phyloP scores from a whole-genome alignment of 1,140 invertebrate genomes.

The Eubasilissa regina region DNA sequence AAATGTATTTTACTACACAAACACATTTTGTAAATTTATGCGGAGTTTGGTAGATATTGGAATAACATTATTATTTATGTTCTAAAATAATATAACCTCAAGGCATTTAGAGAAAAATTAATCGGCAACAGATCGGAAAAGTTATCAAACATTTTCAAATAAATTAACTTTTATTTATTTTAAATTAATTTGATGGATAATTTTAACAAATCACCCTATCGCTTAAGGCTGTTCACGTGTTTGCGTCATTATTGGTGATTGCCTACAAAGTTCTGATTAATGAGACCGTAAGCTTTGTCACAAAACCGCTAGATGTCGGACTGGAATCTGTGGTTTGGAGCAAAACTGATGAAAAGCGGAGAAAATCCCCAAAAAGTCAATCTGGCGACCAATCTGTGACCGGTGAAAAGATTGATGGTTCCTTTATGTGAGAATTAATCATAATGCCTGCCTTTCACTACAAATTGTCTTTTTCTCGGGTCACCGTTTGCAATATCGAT shows the following conservation, averaged over 20 bases:
- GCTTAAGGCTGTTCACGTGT: neutral
- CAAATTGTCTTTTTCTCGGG: neutral
- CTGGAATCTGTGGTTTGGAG: neutral
- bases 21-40: no score
- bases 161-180: no score
- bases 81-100: no score
- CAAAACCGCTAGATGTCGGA: conserved; percentile 6
- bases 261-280: conserved; percentile 19
- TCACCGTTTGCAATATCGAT: neutral
- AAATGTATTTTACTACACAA: no score
- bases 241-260: conserved; percentile 9
- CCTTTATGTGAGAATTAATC: conserved; percentile 20
- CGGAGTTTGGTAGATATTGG: no score
- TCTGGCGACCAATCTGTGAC: conserved; percentile 20
- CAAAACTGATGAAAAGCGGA: conserved; percentile 13
- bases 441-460: conserved; percentile 3
- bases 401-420: conserved; percentile 17
- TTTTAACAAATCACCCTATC: conserved; percentile 17
- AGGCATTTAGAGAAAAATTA: no score
- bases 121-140: no score
- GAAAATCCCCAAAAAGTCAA: conserved; percentile 24
- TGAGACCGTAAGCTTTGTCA: conserved; percentile 6
- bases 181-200: no score
- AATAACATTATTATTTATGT: no score
- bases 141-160: no score